These are phyloP conservation scores for Eubasilissa regina DNA, from an alignment of 1,140 invertebrate species.

Conservation along the genomic window DNA sequence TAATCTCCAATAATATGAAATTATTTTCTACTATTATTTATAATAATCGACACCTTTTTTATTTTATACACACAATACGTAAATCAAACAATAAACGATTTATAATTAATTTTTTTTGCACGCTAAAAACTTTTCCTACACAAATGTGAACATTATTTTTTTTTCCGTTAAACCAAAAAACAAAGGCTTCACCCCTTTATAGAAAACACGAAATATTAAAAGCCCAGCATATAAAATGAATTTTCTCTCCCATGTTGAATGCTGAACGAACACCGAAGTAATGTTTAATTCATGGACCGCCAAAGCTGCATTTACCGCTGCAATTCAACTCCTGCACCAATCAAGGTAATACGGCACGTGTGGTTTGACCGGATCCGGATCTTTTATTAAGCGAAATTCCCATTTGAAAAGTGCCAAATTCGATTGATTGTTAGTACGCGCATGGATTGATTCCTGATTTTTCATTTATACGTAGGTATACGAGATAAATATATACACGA, in stretches of 20 bases:
- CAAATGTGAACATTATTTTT: too few relatives aligned
- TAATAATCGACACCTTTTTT: too few relatives aligned
- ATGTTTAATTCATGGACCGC: conserved; percentile 20
- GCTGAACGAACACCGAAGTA: conserved; percentile 12
- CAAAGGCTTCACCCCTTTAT: too few relatives aligned
- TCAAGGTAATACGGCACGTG: conserved; percentile 3
- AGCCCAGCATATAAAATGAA: conserved; percentile 1
- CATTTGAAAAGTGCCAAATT: background rate
- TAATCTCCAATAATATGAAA: too few relatives aligned
- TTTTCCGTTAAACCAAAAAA: too few relatives aligned
- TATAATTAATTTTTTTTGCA: too few relatives aligned
- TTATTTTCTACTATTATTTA: too few relatives aligned
- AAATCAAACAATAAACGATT: too few relatives aligned
- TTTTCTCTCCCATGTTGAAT: background rate
- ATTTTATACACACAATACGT: too few relatives aligned
- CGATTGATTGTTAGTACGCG: too few relatives aligned
- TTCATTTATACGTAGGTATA: background rate
- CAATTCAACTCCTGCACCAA: conserved; percentile 7
- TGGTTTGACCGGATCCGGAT: background rate
- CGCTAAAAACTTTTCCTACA: too few relatives aligned
- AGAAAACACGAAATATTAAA: background rate
- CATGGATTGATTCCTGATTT: background rate
- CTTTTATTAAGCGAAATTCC: conserved; percentile 7
- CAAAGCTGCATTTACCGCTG: conserved; percentile 21
- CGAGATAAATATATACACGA: too few relatives aligned